These are phyloP conservation scores for Apodemus sylvaticus DNA, from an alignment of 2,113 vertebrate genomes.

Conservation along the genomic window DNA sequence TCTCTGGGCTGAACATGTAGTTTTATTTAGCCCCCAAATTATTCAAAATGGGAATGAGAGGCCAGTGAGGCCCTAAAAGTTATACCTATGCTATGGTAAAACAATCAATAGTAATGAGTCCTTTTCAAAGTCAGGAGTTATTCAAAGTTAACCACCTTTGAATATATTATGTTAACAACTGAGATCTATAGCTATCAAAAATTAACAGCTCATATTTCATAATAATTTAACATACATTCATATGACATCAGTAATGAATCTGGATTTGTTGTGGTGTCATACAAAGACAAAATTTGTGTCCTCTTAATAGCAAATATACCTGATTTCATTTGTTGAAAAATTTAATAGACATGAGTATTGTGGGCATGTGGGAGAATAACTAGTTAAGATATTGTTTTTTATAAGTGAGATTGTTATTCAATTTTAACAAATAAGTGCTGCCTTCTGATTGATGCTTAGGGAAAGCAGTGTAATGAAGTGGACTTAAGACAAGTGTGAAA, in stretches of 20 bases:
- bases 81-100: neutral
- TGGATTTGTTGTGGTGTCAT: neutral
- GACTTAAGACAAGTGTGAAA: neutral
- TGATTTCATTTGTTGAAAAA: neutral
- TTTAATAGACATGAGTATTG: neutral
- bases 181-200: neutral
- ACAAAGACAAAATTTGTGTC: neutral
- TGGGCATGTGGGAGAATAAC: neutral
- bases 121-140: neutral
- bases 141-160: neutral
- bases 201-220: neutral
- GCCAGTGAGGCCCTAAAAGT: neutral
- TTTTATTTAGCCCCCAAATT: neutral
- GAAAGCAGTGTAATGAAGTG: neutral
- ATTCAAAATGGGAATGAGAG: accelerated
- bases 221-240: neutral
- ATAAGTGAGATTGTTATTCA: neutral
- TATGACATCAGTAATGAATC: neutral
- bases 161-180: neutral
- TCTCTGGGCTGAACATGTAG: neutral
- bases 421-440: neutral
- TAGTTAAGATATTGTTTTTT: neutral
- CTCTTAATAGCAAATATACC: neutral
- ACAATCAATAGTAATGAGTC: neutral
- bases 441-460: neutral